A percentile compares a stretch with the other conserved stretches of the same genome.
Evolutionary conservation across 2,797 vertebrate species (phyloP).

Genomic region (Alosa sapidissima): DNA sequence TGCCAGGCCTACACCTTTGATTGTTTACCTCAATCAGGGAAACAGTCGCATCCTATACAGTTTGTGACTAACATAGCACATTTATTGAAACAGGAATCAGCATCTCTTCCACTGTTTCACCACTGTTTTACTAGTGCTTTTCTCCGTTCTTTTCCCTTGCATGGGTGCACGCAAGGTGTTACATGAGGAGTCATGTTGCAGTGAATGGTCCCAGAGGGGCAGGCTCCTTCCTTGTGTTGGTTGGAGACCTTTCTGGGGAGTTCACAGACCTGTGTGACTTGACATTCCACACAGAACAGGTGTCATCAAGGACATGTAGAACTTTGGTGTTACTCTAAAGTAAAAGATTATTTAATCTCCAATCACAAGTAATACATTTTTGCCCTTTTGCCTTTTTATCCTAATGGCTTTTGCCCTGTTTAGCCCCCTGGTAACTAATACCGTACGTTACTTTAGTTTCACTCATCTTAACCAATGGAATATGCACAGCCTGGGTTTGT

Average conservation of each 20-base stretch:
- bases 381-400: slow-evolving; percentile 40
- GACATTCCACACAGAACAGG: slow-evolving; percentile 49
- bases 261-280: slow-evolving; percentile 32
- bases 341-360: too few relatives aligned
- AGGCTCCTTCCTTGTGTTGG: slow-evolving; percentile 29
- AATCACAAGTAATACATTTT: not conserved
- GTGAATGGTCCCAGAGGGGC: slow-evolving; percentile 40
- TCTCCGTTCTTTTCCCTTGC: not conserved
- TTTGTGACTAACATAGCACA: not conserved
- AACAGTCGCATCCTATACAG: slow-evolving; percentile 12
- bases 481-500: too few relatives aligned
- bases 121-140: not conserved
- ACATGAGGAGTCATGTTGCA: slow-evolving; percentile 48
- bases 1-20: slow-evolving; percentile 38
- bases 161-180: slow-evolving; percentile 24
- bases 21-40: slow-evolving; percentile 29
- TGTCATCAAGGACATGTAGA: slow-evolving; percentile 47
- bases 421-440: not conserved
- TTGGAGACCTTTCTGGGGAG: slow-evolving; percentile 26
- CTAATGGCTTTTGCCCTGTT: not conserved
- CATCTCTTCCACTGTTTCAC: not conserved
- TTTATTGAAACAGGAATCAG: not conserved
- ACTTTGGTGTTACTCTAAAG: not conserved
- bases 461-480: too few relatives aligned
- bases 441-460: too few relatives aligned